Base-by-base conservation (phyloP, 2,797 vertebrate species). In the Dicrostonyx torquatus region DNA sequence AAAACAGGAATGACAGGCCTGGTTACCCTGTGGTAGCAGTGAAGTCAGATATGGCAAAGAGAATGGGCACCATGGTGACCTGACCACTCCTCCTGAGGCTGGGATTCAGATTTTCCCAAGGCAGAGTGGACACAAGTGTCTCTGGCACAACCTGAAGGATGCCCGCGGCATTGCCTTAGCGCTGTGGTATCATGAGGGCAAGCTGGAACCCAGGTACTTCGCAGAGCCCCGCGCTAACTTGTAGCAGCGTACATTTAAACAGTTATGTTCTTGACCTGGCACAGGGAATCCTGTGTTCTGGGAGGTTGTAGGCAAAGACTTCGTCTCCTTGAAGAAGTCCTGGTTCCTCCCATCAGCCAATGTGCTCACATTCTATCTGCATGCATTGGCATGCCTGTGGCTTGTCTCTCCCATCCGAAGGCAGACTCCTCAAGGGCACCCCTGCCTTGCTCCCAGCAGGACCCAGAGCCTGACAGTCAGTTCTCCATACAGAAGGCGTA, bases 161-260 rank as follows among this genome's bases (percentile, higher is more conserved):
- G 60, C 48, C 78, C 37, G 0, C 4, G 26, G 86, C 18, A 31
- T 7, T 20, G 31, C 34, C 10, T 7, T 58, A 79, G 50, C 53
- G 70, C 87, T 89, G 37, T 64, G 79, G 89, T 87, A 78, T 94
- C 91, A 53, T 82, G 40, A 77, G 22, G 62, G 26, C 15, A 22
- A 13, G 6, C 6, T 75, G 83, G 87, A 77, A 60, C 14, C 72
- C 29, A 18, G 14, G 53, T 5, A 14, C 50, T 48, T 78, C 66
- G 5, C 5, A 72, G 8, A 77, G 75, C 20, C 73, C 91, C 73
- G 53, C 50, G 86, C 76, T 43, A 26, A 37, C 43, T 7, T 53
- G 8, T 43, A n/a, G 48, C 60, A 66, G 43, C 43, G 62, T 20
- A 0, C 5, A 55, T 75, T 66, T 87, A 31, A 73, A n/a, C 0